These are phyloP conservation scores for Diplazon laetatorius DNA, from an alignment of 2,888 invertebrate species.

Conservation along the genomic window DNA sequence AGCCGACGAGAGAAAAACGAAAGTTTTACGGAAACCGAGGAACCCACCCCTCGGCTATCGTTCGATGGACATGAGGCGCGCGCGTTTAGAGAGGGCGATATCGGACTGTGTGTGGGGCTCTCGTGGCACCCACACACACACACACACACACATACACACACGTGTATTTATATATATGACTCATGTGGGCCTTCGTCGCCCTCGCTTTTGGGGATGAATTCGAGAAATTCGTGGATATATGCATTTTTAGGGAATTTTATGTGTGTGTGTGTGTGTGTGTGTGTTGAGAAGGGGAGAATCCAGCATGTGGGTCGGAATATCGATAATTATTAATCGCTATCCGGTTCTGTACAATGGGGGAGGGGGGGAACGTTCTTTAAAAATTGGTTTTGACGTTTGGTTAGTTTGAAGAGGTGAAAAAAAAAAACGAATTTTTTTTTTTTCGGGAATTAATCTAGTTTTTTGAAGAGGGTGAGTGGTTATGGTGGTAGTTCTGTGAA, in stretches of 20 bases:
- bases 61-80: constrained; percentile 75
- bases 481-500: background rate
- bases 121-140: constrained; percentile 36
- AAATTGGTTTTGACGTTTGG: constrained; percentile 36
- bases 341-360: background rate
- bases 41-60: constrained; percentile 75
- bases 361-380: background rate
- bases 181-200: constrained; percentile 76
- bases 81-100: constrained; percentile 70
- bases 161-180: constrained; percentile 72
- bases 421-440: too few species aligned
- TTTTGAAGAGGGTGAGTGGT: constrained; percentile 17
- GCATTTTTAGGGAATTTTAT: constrained; percentile 71
- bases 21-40: constrained; percentile 73
- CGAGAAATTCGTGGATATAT: constrained; percentile 77
- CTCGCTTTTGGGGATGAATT: constrained; percentile 78
- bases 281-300: background rate
- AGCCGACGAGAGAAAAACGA: constrained; percentile 75
- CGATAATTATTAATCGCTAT: constrained; percentile 59
- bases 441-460: constrained; percentile 55
- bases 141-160: constrained; percentile 25
- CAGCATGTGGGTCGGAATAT: constrained; percentile 14
- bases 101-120: constrained; percentile 53
- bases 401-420: constrained; percentile 8
- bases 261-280: constrained; percentile 43